Conservation (phyloP, 1,140 invertebrate genomes). For the Bilobella aurantiaca region DNA sequence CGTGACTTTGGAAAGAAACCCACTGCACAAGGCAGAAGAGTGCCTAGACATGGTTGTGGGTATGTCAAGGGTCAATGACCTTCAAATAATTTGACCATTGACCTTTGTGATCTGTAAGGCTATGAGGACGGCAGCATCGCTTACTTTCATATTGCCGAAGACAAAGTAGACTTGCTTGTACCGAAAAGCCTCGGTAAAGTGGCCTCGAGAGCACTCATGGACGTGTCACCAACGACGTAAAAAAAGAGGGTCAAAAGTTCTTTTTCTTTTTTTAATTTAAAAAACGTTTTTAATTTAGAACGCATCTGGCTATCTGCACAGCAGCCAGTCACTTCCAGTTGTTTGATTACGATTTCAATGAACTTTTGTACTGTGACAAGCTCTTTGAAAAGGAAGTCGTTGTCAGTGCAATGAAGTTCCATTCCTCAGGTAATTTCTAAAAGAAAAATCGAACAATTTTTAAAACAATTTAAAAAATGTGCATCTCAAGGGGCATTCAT, state of each 20-base stretch:
- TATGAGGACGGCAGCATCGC: slow-evolving; percentile 18
- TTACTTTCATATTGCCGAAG: slow-evolving; percentile 28
- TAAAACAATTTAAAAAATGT: not conserved
- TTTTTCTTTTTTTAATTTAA: not conserved
- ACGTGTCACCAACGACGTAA: slow-evolving; percentile 25
- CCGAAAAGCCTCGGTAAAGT: slow-evolving; percentile 16
- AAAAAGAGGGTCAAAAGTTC: not conserved
- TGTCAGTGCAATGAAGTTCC: slow-evolving; percentile 27
- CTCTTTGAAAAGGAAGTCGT: slow-evolving; percentile 17
- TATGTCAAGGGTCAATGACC: not conserved
- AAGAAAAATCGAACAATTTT: not conserved
- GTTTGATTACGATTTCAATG: slow-evolving; percentile 20
- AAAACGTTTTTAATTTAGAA: no score
- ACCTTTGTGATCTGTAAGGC: slow-evolving; percentile 10
- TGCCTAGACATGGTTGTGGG: not conserved
- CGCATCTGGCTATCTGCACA: slow-evolving; percentile 17
- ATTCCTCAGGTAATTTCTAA: slow-evolving; percentile 21
- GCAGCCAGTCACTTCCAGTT: slow-evolving; percentile 22
- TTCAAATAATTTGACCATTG: not conserved
- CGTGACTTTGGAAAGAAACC: slow-evolving; percentile 19
- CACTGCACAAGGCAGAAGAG: slow-evolving; percentile 6
- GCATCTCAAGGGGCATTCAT: slow-evolving; percentile 15
- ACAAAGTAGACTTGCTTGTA: slow-evolving; percentile 19
- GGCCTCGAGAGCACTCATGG: slow-evolving; percentile 17
- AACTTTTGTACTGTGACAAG: slow-evolving; percentile 9